Base-by-base conservation (phyloP, 2,113 vertebrate genomes). In the Pelmatolapia mariae region DNA sequence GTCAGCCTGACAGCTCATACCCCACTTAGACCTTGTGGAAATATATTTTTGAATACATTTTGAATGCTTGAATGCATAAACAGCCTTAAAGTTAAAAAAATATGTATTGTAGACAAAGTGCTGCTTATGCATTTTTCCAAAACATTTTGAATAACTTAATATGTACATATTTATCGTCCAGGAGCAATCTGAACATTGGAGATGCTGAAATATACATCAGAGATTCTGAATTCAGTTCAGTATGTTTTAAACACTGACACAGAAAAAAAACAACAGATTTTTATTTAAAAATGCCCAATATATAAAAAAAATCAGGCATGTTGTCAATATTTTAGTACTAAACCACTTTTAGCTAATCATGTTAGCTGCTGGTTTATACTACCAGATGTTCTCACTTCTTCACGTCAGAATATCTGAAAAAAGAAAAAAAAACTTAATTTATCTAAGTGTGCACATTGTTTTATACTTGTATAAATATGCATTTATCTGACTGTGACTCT, bases 1-100 rank as follows among this genome's bases (percentile, higher is more conserved):
- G 98, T 99, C 92, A 95, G 95, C 47, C 53, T 52, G 22, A 10
- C 84, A 83, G 68, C 88, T 15, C 73, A 5, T 29, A 5, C 36
- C 81, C 12, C 80, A 10, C 80, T 79, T 53, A 59, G n/a, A 38
- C 45, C n/a, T 36, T 16, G 15, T 54, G 36, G 22, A 80, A 31
- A 81, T 19, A 19, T 15, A 43, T 47, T 33, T 36, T 26, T 29
- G 19, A 45, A 86, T 82, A 36, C 8, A 47, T 22, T 36, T n/a
- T 68, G 63, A 53, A 80, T 4, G 26, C 12, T 16, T 84, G 33
- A 90, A 78, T 82, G n/a, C 31, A 73, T 29, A 57, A 91, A 84
- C 33, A 15, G 56, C 40, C 52, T 40, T 26, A 24, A 63, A 5
- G 4, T 12, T 31, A 36, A 19, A 29, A 56, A 54, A 63, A 22